Base-by-base conservation (phyloP, 2,888 invertebrate species). In the Agrotis clavis region DNA sequence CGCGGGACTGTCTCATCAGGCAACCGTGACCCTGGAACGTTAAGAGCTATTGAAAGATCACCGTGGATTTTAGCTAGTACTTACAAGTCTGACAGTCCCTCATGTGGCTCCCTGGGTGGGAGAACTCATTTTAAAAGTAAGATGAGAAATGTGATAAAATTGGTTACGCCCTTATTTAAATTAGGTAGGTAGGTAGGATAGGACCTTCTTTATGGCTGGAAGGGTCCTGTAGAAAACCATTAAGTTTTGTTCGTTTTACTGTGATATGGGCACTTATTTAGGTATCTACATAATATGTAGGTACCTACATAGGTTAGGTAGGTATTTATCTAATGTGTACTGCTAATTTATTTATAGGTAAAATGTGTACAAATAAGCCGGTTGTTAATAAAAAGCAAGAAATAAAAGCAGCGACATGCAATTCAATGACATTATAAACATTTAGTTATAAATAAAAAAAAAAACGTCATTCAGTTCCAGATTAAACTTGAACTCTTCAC, bases 91-190 rank as follows among this genome's bases (percentile, higher is more conserved):
- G 25, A 25, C 25, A 25, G 25, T 25, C n/a, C n/a, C n/a, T n/a
- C 25, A 25, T 2, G 25, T 25, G 25, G 25, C 25, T 25, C 25
- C 25, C 25, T 25, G 25, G 25, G 25, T 25, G 25, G 25, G 25
- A 25, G 25, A 25, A 25, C 25, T 25, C 25, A 25, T 25, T 25
- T 2, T 25, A 25, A 25, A 25, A 25, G 4, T 16, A 25, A 19
- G 16, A 21, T 53, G 19, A 30, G 41, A 19, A 41, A 30, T 16
- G n/a, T n/a, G 13, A 53, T 59, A 41, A 19, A 30, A 53, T 11
- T 67, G 25, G 54, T 21, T 60, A 65, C 65, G 65, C 60, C 74
- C 59, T 73, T 14, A 59, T 53, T 63, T 65, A 50, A 54, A 54
- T 63, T 41, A 51, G 35, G 11, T 48, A 6, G 35, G 35, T 30